Conservation (phyloP, 1,140 invertebrate genomes). For the Musca domestica region DNA sequence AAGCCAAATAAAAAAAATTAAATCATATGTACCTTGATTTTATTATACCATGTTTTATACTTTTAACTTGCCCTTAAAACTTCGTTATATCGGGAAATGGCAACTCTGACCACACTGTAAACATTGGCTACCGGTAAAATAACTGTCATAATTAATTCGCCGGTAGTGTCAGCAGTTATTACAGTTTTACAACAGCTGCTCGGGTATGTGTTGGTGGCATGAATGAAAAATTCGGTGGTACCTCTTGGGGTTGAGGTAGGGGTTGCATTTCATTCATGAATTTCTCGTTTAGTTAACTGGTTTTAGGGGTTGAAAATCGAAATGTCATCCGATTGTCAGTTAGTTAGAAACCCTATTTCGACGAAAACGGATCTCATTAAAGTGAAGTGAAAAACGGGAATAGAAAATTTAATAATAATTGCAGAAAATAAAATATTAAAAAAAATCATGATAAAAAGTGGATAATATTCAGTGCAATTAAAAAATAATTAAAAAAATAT, state of each 20-base stretch:
- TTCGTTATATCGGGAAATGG: too few relatives aligned
- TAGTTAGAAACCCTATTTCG: background rate
- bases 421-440: background rate
- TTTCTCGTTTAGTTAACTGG: background rate
- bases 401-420: background rate
- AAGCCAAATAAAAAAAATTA: too few relatives aligned
- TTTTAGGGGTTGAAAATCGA: slow-evolving; percentile 1
- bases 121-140: too few relatives aligned
- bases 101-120: too few relatives aligned
- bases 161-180: background rate
- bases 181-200: background rate
- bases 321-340: background rate
- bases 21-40: too few relatives aligned
- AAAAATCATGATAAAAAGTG: background rate
- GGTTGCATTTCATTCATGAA: slow-evolving; percentile 18
- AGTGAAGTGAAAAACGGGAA: background rate
- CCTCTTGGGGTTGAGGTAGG: background rate
- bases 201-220: too few relatives aligned
- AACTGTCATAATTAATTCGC: background rate
- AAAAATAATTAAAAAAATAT: background rate
- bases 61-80: too few relatives aligned
- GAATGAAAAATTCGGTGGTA: too few relatives aligned
- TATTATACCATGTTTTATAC: too few relatives aligned
- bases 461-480: background rate
- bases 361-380: background rate